Conservation (phyloP, 2,888 invertebrate species). For the Erynnis tages region DNA sequence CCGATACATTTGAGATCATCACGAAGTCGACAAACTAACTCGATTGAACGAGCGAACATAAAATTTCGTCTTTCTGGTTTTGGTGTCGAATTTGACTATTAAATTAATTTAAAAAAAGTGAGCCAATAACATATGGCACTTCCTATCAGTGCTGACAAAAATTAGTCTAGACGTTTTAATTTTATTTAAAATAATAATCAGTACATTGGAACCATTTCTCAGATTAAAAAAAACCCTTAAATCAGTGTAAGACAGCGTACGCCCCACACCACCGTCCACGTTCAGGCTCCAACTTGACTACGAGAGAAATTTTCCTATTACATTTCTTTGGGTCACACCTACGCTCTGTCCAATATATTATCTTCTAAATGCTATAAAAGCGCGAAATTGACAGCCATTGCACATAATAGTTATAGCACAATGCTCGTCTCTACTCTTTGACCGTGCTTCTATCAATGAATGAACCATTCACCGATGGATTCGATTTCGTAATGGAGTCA, state of each 20-base stretch:
- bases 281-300: constrained; percentile 79
- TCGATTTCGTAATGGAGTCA: too few relatives aligned
- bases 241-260: constrained; percentile 49
- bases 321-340: constrained; percentile 57
- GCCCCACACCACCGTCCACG: constrained; percentile 44
- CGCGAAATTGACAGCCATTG: too few relatives aligned
- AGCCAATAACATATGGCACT: constrained; percentile 80
- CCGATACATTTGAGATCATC: constrained; percentile 72
- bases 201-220: constrained; percentile 72
- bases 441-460: too few relatives aligned
- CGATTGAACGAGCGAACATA: constrained; percentile 53
- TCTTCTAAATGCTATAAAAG: too few relatives aligned
- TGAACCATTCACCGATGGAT: too few relatives aligned
- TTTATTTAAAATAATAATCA: constrained; percentile 70
- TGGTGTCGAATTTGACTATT: constrained; percentile 78
- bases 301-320: constrained; percentile 65
- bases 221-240: constrained; percentile 42
- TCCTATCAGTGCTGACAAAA: constrained; percentile 72
- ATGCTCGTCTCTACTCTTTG: too few relatives aligned
- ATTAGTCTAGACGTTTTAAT: constrained; percentile 65
- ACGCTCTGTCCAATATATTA: too few relatives aligned
- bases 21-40: constrained; percentile 62
- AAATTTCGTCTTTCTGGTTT: constrained; percentile 67
- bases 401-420: too few relatives aligned
- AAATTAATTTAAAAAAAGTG: constrained; percentile 64